Base-by-base conservation (phyloP, 1,140 invertebrate genomes). In the Habropoda laboriosa region DNA sequence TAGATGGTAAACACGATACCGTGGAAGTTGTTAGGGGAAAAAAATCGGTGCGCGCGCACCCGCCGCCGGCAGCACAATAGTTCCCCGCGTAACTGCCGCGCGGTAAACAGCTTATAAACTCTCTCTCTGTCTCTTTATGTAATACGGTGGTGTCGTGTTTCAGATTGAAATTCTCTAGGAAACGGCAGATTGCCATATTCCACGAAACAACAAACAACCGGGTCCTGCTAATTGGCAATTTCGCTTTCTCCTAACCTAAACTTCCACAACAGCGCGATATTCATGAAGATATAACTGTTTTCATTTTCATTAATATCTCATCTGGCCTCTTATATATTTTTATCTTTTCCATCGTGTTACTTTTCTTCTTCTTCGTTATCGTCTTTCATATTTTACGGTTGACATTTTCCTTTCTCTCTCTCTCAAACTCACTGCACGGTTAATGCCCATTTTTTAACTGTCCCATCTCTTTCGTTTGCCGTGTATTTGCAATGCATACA, bases 211-310 rank as follows among this genome's bases (percentile, higher is more conserved):
- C 73, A 76, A 45, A 64, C 47, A 16, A 27, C 32, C 13, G 27
- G 55, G 40, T 16, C 38, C n/a, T 40, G 51, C 32, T 76, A 76
- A 76, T 76, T 76, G 73, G 49, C 63, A 76, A 76, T 68, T 57
- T 55, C 63, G 51, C 13, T 68, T 55, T 57, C 47, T 16, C n/a
- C 16, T 18, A 7, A 21, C n/a, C 24, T 16, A 35, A 32, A 35
- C 24, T 27, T 10, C 8, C 42, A 10, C 66, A 18, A 55, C n/a
- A 12, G 32, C 24, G 27, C n/a, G 24, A 55, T 53, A 63, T 47
- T 53, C 38, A 40, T 51, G 61, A 47, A 40, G 45, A 64, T 27
- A 21, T 32, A 53, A 60, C 51, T 40, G 49, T 57, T 57, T 70
- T 58, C 51, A 60, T 70, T 70, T 60, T 70, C 75, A 49, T 60